Conservation (phyloP, 2,797 vertebrate species). For the Melanitta fusca region DNA sequence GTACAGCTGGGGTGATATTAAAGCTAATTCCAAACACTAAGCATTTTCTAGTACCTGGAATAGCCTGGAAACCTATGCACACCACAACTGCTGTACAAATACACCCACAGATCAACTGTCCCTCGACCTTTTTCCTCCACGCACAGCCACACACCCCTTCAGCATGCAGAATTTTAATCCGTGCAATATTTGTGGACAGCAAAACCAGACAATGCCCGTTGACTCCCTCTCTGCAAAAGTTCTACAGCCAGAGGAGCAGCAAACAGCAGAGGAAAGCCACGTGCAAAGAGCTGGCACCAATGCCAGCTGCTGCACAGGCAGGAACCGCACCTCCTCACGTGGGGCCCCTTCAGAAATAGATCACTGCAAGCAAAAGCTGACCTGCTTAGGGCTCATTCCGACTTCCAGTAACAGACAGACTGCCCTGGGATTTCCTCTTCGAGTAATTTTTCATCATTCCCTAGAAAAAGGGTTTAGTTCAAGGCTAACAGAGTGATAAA, state of each 20-base stretch:
- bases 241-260: not conserved
- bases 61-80: not conserved
- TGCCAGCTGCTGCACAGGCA: not conserved
- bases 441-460: constrained; percentile 35
- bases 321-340: not conserved
- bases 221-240: not conserved
- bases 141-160: not conserved
- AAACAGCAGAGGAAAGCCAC: not conserved
- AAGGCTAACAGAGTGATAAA: constrained; percentile 5
- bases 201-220: not conserved
- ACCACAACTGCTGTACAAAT: not conserved
- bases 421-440: not conserved
- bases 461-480: constrained; percentile 6
- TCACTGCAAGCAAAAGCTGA: constrained; percentile 8
- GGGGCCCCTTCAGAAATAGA: not conserved
- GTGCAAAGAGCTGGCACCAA: not conserved
- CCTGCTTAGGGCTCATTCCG: not conserved
- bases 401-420: not conserved
- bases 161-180: not conserved
- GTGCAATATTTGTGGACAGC: not conserved
- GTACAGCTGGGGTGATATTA: not conserved
- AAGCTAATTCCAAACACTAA: not conserved
- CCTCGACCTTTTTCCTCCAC: not conserved
- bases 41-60: not conserved
- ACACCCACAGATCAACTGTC: not conserved